Conservation (phyloP, 2,797 vertebrate species). For the Pseudochromis fuscus region DNA sequence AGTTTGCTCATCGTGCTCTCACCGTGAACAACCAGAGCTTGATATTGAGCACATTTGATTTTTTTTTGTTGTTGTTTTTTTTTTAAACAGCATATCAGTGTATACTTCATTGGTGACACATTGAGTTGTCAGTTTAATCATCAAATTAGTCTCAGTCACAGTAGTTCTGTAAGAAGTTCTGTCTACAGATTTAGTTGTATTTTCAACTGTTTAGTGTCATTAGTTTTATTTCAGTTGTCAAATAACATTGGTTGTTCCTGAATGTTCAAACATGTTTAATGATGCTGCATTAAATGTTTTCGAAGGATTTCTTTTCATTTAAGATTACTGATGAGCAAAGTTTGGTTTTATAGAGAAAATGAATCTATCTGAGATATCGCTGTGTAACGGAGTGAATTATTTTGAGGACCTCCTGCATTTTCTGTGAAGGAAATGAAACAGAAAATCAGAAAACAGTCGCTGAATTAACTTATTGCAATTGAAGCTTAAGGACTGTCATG, state of each 20-base stretch:
- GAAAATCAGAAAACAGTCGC: not conserved
- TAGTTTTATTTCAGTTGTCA: not conserved
- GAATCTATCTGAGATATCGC: not conserved
- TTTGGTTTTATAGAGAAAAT: not conserved
- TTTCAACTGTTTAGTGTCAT: not conserved
- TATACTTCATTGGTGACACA: too few relatives aligned
- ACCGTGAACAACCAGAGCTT: too few relatives aligned
- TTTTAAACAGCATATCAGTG: too few relatives aligned
- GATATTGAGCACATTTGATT: too few relatives aligned
- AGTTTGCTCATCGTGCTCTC: too few relatives aligned
- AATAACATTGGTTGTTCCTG: slow-evolving; percentile 8
- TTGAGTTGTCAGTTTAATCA: too few relatives aligned
- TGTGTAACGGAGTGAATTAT: not conserved
- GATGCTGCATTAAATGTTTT: slow-evolving; percentile 52
- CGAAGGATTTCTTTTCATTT: slow-evolving; percentile 1
- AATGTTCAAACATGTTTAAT: slow-evolving; percentile 21
- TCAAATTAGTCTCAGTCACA: too few relatives aligned
- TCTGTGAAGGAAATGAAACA: not conserved
- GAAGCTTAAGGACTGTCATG: not conserved
- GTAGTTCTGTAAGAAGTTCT: too few relatives aligned
- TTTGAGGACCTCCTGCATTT: not conserved
- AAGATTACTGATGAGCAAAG: not conserved
- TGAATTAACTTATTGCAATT: not conserved
- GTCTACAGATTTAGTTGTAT: not conserved
- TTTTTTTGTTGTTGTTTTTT: too few relatives aligned